phyloP scores from a whole-genome alignment of 2,797 vertebrate genomes.

The Odontamblyopus rebecca region DNA sequence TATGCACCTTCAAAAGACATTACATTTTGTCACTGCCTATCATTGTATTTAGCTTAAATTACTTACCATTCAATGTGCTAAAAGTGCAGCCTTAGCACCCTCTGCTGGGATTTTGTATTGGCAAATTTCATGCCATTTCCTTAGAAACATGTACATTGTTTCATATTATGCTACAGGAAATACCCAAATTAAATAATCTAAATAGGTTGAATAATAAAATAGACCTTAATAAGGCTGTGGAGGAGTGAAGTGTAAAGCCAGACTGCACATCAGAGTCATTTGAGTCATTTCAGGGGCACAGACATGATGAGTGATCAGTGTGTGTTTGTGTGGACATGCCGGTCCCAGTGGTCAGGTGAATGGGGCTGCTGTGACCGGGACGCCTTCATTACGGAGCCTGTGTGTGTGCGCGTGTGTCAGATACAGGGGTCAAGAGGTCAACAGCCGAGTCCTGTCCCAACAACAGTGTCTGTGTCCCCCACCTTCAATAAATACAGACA shows the following conservation, averaged over 20 bases:
- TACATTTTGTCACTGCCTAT: not conserved
- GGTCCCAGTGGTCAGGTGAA: slow-evolving; percentile 59
- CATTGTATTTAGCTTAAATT: not conserved
- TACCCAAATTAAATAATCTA: not conserved
- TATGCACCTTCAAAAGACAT: not conserved
- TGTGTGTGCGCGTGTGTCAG: slow-evolving; percentile 36
- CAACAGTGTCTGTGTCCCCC: slow-evolving; percentile 77
- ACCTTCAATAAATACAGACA: slow-evolving; percentile 80
- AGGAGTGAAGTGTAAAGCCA: slow-evolving; percentile 9
- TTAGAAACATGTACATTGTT: not conserved
- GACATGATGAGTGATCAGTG: slow-evolving; percentile 58
- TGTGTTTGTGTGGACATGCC: slow-evolving; percentile 39
- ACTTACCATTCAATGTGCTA: not conserved
- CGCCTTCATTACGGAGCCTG: slow-evolving; percentile 69
- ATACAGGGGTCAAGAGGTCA: slow-evolving; percentile 63
- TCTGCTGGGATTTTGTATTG: not conserved
- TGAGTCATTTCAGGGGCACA: slow-evolving; percentile 46
- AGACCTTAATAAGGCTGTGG: not conserved
- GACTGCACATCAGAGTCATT: slow-evolving; percentile 38
- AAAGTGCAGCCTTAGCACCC: not conserved
- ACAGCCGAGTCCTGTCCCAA: slow-evolving; percentile 71
- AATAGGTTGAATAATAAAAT: not conserved
- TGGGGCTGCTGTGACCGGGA: slow-evolving; percentile 65
- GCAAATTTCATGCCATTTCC: not conserved
- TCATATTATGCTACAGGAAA: not conserved